A percentile compares a stretch with the other conserved stretches of the same genome.
These are phyloP conservation scores for Charadrius vociferus DNA, from an alignment of 2,113 vertebrate genomes.

Conservation along the genomic window DNA sequence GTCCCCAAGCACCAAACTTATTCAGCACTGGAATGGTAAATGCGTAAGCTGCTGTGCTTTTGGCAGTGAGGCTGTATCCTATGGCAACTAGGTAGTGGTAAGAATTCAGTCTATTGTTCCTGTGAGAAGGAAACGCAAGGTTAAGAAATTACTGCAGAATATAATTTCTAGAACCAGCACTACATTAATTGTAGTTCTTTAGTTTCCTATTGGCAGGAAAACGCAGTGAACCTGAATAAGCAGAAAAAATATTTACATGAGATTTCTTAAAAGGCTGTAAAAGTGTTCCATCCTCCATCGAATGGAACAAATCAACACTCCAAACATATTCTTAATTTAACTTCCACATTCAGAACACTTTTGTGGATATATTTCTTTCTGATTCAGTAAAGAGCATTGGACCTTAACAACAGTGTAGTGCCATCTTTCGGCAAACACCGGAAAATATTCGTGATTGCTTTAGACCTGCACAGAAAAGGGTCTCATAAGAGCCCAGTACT, in stretches of 20 bases:
- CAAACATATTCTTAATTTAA: not conserved
- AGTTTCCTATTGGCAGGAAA: not conserved
- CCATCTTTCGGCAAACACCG: not conserved
- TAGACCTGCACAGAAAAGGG: not conserved
- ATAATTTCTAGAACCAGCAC: not conserved
- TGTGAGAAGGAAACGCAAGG: not conserved
- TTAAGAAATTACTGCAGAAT: not conserved
- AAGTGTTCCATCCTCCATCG: not conserved
- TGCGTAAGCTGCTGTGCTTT: not conserved
- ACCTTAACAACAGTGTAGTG: not conserved
- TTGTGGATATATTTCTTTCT: not conserved
- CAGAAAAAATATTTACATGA: not conserved
- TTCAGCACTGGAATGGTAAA: not conserved
- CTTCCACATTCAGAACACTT: not conserved
- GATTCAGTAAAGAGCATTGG: not conserved
- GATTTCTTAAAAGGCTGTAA: not conserved
- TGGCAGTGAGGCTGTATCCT: not conserved
- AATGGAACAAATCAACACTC: not conserved
- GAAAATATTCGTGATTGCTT: conserved; percentile 8
- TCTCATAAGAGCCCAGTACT: not conserved
- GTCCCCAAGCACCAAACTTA: not conserved
- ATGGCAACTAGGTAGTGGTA: not conserved
- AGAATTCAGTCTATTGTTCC: not conserved
- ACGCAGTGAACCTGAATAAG: not conserved
- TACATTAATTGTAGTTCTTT: not conserved